Conservation (phyloP, 2,113 vertebrate species). For the Nothobranchius furzeri region DNA sequence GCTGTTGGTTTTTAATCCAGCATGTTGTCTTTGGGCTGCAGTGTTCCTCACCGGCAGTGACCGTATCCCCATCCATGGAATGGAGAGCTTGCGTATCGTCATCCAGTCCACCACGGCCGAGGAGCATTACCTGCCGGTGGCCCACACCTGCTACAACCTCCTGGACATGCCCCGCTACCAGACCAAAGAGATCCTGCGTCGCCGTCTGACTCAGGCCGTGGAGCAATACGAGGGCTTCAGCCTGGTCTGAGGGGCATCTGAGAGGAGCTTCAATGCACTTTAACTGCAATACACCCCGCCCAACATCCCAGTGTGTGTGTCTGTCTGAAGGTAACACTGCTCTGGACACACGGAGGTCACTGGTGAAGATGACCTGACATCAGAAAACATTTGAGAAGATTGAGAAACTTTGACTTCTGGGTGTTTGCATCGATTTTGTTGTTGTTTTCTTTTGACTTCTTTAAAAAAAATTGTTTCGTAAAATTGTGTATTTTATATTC, state of each 20-base stretch:
- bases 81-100: slow-evolving; percentile 91
- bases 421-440: slow-evolving; percentile 4
- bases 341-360: neutral
- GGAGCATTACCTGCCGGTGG: slow-evolving; percentile 92
- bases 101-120: slow-evolving; percentile 91
- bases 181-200: slow-evolving; percentile 88
- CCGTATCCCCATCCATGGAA: slow-evolving; percentile 97
- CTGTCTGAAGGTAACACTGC: slow-evolving; percentile 11
- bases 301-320: neutral
- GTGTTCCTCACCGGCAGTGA: slow-evolving; percentile 97
- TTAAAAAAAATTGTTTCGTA: slow-evolving; percentile 25
- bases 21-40: slow-evolving; percentile 46
- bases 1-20: too few relatives aligned
- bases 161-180: slow-evolving; percentile 96
- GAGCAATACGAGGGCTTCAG: slow-evolving; percentile 98
- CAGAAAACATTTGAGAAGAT: slow-evolving; percentile 15
- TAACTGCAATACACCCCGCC: slow-evolving; percentile 50
- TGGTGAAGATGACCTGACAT: neutral
- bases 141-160: slow-evolving; percentile 98
- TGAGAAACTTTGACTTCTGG: slow-evolving; percentile 38
- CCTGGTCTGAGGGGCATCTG: slow-evolving; percentile 82
- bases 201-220: slow-evolving; percentile 88
- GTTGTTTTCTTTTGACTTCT: neutral
- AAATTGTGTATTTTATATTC: slow-evolving; percentile 62
- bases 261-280: slow-evolving; percentile 46